Evolutionary conservation across 2,113 vertebrate genomes (phyloP).

Genomic region (Pluvianellus socialis): DNA sequence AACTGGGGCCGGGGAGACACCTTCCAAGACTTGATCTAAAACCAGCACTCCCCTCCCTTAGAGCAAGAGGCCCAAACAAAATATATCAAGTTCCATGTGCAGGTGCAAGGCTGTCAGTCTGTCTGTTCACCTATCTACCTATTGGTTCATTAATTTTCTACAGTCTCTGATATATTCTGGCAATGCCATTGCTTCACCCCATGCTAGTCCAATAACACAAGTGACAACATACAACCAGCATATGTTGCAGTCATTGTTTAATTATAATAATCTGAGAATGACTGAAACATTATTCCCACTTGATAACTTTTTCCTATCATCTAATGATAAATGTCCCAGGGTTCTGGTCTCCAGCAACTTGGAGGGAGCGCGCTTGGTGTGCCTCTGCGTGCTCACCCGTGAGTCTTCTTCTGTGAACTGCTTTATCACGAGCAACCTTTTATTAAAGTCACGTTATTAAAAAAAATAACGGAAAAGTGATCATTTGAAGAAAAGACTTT

Average conservation of each 20-base stretch:
- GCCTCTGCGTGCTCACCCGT: background rate
- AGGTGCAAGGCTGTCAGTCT: background rate
- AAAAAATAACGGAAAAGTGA: background rate
- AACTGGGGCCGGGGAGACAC: rapidly evolving
- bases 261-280: background rate
- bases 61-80: background rate
- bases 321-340: background rate
- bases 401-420: background rate
- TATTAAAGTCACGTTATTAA: background rate
- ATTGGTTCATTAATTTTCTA: background rate
- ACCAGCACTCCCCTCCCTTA: background rate
- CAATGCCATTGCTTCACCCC: background rate
- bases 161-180: background rate
- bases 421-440: background rate
- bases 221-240: background rate
- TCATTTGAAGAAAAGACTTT: background rate
- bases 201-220: background rate
- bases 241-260: background rate
- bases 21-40: background rate
- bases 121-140: too few relatives aligned
- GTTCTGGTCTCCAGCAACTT: background rate
- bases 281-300: rapidly evolving
- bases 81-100: background rate
- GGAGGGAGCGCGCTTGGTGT: background rate
- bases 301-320: background rate